Conservation (phyloP, 1,140 invertebrate genomes). For the Atta cephalotes region DNA sequence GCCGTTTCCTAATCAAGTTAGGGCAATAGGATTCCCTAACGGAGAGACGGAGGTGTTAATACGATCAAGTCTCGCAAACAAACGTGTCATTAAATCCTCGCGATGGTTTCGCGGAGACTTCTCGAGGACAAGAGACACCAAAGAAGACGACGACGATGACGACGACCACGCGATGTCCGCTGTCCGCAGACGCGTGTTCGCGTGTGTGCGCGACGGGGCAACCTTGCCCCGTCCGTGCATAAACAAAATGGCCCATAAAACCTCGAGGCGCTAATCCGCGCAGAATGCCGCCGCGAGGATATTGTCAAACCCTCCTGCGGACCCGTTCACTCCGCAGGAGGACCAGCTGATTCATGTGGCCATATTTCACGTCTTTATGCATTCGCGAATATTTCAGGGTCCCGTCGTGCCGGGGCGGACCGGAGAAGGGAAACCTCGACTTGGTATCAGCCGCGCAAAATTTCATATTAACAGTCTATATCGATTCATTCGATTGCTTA, state of each 20-base stretch:
- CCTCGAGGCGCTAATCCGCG: conserved; percentile 81
- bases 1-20: conserved; percentile 54
- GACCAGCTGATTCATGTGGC: conserved; percentile 82
- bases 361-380: conserved; percentile 81
- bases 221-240: conserved; percentile 80
- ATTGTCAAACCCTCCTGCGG: conserved; percentile 81
- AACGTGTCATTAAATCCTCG: conserved; percentile 74
- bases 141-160: conserved; percentile 8
- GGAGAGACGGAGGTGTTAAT: conserved; percentile 45
- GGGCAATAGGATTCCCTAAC: conserved; percentile 25
- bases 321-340: conserved; percentile 77
- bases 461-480: conserved; percentile 72
- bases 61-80: conserved; percentile 58
- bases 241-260: conserved; percentile 83
- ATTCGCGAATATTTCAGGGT: conserved; percentile 79
- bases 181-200: not conserved
- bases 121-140: conserved; percentile 8
- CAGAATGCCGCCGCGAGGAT: conserved; percentile 81
- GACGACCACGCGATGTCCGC: conserved; percentile 22
- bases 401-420: conserved; percentile 61
- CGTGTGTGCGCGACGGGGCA: conserved; percentile 58
- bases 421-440: conserved; percentile 3
- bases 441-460: conserved; percentile 66
- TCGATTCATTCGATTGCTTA: conserved; percentile 27
- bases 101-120: conserved; percentile 47